These are phyloP conservation scores for Monodelphis domestica DNA, from an alignment of 2,797 vertebrate genomes.

Conservation along the genomic window DNA sequence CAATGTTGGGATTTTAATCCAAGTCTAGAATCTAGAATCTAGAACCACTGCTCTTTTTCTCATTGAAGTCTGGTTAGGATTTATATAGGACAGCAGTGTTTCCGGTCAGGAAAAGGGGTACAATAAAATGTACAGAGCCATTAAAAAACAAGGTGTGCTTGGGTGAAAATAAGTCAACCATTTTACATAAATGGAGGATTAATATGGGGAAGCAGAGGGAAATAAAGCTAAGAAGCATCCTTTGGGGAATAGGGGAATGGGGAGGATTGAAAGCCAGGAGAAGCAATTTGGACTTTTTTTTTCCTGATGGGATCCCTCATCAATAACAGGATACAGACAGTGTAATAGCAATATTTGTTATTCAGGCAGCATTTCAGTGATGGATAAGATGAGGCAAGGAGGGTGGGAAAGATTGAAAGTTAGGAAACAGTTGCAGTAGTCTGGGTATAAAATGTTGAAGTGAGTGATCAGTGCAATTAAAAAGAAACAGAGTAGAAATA, in stretches of 20 bases:
- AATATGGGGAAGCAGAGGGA: not conserved
- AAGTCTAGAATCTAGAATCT: not conserved
- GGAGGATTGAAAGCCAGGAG: not conserved
- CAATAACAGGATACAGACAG: not conserved
- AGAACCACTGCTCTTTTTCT: not conserved
- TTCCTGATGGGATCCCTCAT: not conserved
- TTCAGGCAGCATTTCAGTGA: not conserved
- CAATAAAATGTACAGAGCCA: not conserved
- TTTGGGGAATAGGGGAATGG: not conserved
- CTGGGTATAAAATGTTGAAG: not conserved
- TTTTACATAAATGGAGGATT: not conserved
- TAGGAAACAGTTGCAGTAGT: not conserved
- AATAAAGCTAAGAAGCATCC: not conserved
- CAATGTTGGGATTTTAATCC: not conserved
- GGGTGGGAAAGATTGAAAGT: not conserved
- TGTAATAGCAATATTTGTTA: not conserved
- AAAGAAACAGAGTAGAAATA: conserved; percentile 26
- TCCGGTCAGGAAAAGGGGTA: not conserved
- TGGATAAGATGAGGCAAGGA: not conserved
- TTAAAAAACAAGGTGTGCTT: not conserved
- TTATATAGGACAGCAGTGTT: not conserved
- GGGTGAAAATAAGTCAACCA: not conserved
- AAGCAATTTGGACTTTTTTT: not conserved
- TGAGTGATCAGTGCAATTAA: not conserved
- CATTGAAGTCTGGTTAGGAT: not conserved